Evolutionary conservation across 2,888 invertebrate genomes (phyloP).

Genomic region (Chloroclysta siterata): DNA sequence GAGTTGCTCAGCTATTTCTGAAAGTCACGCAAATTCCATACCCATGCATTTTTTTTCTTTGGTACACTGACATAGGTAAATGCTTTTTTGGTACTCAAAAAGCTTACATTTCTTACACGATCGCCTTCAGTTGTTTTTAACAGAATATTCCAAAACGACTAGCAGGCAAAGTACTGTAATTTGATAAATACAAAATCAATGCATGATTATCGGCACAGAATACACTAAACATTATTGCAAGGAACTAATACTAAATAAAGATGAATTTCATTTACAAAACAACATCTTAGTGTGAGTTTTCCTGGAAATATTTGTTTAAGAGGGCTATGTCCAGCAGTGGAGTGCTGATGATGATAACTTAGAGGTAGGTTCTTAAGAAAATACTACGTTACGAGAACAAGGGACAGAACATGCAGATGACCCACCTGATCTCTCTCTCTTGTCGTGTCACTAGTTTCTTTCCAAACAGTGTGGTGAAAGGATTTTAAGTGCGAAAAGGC

Average conservation of each 20-base stretch:
- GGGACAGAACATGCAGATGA: no score
- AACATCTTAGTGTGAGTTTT: not conserved
- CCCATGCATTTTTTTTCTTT: not conserved
- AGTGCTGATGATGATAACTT: no score
- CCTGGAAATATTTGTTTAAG: no score
- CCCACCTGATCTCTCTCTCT: no score
- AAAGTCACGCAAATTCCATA: not conserved
- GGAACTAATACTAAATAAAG: constrained; percentile 30
- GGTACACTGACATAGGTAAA: not conserved
- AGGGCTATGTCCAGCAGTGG: no score
- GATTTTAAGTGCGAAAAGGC: no score
- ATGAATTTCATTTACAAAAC: constrained; percentile 23
- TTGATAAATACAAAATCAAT: constrained; percentile 8
- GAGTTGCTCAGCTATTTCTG: constrained; percentile 12
- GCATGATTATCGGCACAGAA: constrained; percentile 10
- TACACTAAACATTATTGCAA: constrained; percentile 34
- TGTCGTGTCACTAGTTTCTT: no score
- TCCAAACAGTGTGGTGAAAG: no score
- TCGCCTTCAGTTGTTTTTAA: constrained; percentile 20
- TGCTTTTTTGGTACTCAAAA: constrained; percentile 13
- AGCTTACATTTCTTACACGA: constrained; percentile 19
- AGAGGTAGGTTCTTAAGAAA: no score
- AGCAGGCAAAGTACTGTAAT: not conserved
- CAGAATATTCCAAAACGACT: not conserved
- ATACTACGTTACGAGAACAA: no score